These are phyloP conservation scores for Napeogenes sylphis DNA, from an alignment of 2,888 invertebrate species.

Conservation along the genomic window DNA sequence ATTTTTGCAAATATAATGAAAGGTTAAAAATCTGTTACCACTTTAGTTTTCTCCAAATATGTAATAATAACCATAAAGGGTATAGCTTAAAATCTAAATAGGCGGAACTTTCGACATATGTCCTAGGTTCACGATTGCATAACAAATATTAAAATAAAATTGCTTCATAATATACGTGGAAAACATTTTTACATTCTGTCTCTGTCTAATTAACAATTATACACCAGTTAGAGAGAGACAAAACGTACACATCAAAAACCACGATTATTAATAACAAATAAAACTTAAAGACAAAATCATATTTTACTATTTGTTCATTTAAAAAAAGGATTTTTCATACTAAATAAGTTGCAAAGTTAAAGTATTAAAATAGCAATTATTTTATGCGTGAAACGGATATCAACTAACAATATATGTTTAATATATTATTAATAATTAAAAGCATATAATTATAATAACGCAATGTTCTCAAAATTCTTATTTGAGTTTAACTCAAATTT, in stretches of 20 bases:
- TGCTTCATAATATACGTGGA: not conserved
- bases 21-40: too few relatives aligned
- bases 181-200: not conserved
- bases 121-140: constrained; percentile 43
- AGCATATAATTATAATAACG: constrained; percentile 1
- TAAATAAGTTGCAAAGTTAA: not conserved
- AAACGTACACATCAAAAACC: too few relatives aligned
- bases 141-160: constrained; percentile 19
- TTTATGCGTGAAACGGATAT: constrained; percentile 7
- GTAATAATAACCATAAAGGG: constrained; percentile 14
- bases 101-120: constrained; percentile 70
- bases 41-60: not conserved
- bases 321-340: not conserved
- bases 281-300: too few relatives aligned
- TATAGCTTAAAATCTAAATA: constrained; percentile 54
- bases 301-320: too few relatives aligned
- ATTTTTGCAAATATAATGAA: too few relatives aligned
- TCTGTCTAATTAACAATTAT: too few relatives aligned
- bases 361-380: not conserved
- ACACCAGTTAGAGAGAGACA: too few relatives aligned
- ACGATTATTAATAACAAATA: too few relatives aligned
- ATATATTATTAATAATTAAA: constrained; percentile 3
- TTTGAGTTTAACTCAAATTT: constrained; percentile 1
- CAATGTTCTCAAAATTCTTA: not conserved
- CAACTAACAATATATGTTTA: not conserved